Base-by-base conservation (phyloP, 2,797 vertebrate species). In the Artibeus jamaicensis region DNA sequence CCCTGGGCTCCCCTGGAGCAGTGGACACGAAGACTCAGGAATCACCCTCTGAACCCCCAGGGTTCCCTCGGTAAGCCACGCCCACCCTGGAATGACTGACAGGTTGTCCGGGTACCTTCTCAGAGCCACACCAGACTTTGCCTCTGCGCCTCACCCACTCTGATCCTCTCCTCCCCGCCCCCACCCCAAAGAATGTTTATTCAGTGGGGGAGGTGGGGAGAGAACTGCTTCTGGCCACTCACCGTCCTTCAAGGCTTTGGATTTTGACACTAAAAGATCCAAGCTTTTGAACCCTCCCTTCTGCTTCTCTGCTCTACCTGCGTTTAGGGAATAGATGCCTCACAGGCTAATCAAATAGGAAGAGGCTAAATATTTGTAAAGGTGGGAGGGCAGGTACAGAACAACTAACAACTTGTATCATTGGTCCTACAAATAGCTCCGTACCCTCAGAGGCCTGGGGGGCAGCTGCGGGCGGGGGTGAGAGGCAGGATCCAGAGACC, bases 341-440 rank as follows among this genome's bases (percentile, higher is more conserved):
- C 34, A 53, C 18, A 62, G 16, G 65, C 57, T 50, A 67, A 12
- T 78, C 67, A 57, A 86, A 39, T 24, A 6, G 62, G 10, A 82
- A 94, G 15, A n/a, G 48, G 21, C 39, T 48, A 67, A 37, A 26
- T 3, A 39, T 44, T 65, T 34, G 22, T 37, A 73, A 67, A 16
- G 5, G 19, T 18, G 0, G 8, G 68, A 0, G 4, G 59, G 53
- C 5, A 1, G 21, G 16, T 2, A 24, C 18, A 9, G 62, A 15
- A 53, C 26, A 74, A 70, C 65, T 37, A 87, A 65, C 85, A 76
- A 74, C 34, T 67, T 12, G 21, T 71, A 57, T 46, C 15, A 12
- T 67, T 87, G 88, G 68, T 34, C n/a, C 24, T 70, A 2, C 3
- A 65, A 68, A 65, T 68, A 37, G 81, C 57, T 86, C 57, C 21